phyloP scores from a whole-genome alignment of 2,888 invertebrate genomes.

The Rotaria socialis region DNA sequence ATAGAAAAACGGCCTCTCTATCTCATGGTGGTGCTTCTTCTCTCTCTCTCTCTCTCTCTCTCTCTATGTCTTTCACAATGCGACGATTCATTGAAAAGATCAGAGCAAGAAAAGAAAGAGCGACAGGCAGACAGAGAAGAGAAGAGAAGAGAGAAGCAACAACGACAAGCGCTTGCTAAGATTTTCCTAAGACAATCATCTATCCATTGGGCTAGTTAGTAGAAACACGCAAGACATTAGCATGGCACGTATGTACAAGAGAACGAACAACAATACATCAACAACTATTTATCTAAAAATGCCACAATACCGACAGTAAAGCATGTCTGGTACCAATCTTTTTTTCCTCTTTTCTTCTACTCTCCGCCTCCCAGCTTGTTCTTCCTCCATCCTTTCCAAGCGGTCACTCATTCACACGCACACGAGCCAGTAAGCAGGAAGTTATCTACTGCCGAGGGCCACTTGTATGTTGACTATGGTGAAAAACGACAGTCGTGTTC shows the following conservation, averaged over 20 bases:
- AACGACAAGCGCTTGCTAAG: neutral
- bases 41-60: neutral
- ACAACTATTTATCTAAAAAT: slow-evolving; percentile 13
- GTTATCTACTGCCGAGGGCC: neutral
- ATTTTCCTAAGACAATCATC: neutral
- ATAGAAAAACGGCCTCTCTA: neutral
- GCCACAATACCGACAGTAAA: neutral
- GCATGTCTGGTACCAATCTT: slow-evolving; percentile 8
- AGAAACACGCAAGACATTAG: neutral
- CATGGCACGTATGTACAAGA: slow-evolving; percentile 1
- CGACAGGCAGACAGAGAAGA: no score
- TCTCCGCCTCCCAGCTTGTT: neutral
- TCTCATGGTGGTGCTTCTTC: no score
- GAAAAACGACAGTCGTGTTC: slow-evolving; percentile 13
- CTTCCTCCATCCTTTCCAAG: neutral
- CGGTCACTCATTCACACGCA: slow-evolving; percentile 23
- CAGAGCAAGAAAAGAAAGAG: neutral
- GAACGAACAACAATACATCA: neutral
- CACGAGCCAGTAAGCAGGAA: neutral
- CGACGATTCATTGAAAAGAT: neutral
- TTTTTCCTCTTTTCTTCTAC: neutral
- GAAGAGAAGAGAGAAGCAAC: neutral
- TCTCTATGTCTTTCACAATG: neutral
- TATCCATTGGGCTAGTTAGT: neutral
- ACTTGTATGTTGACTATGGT: neutral